Percentiles rank a stretch among this genome's conserved stretches.
phyloP scores from a whole-genome alignment of 2,797 vertebrate species.

The Dermochelys coriacea region DNA sequence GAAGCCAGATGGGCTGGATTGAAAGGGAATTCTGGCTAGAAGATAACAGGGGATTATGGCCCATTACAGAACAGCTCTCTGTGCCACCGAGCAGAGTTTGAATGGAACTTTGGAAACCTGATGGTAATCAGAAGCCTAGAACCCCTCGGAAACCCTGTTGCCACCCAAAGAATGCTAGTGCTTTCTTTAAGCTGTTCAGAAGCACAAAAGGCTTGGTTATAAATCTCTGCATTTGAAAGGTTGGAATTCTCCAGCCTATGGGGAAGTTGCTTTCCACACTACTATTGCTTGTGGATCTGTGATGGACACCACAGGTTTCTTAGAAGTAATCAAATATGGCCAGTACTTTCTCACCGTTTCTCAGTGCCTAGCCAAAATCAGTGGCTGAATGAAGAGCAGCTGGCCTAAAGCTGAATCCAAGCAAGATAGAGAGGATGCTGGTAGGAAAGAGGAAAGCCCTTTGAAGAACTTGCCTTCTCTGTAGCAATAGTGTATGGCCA shows the following conservation, averaged over 20 bases:
- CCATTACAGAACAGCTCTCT: not conserved
- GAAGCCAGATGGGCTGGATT: not conserved
- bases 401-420: not conserved
- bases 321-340: not conserved
- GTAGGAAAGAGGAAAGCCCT: not conserved
- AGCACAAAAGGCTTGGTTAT: not conserved
- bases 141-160: not conserved
- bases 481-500: not conserved
- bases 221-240: not conserved
- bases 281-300: not conserved
- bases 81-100: rapidly evolving
- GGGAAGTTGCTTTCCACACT: not conserved
- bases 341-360: not conserved
- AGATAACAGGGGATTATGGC: not conserved
- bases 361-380: not conserved
- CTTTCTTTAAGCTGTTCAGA: not conserved
- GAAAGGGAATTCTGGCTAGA: not conserved
- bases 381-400: not conserved
- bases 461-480: not conserved
- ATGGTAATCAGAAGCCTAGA: not conserved
- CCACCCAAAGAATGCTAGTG: rapidly evolving
- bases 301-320: not conserved
- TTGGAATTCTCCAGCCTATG: not conserved
- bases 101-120: not conserved
- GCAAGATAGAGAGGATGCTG: not conserved